phyloP scores from a whole-genome alignment of 2,797 vertebrate species.

The Telmatherina bonti region DNA sequence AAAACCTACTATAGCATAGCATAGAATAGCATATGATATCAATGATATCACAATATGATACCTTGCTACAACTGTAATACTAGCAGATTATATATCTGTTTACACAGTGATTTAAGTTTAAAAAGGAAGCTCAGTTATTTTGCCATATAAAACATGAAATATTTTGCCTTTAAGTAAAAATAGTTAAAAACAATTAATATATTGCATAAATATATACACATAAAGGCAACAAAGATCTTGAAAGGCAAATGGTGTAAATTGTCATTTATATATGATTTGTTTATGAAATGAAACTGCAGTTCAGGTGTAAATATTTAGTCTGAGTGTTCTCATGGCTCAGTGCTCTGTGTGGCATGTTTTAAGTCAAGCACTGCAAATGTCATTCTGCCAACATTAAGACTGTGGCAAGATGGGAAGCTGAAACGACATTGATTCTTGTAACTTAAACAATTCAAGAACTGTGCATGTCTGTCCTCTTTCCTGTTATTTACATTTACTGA shows the following conservation, averaged over 20 bases:
- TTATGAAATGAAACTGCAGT: slow-evolving; percentile 8
- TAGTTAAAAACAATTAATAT: no score
- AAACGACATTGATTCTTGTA: slow-evolving; percentile 45
- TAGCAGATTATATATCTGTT: no score
- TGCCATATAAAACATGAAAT: not conserved
- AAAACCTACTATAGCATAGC: no score
- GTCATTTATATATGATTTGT: not conserved
- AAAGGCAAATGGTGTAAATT: not conserved
- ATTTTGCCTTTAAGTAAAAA: not conserved
- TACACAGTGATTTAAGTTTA: no score
- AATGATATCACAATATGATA: no score
- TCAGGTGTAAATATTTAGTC: slow-evolving; percentile 47
- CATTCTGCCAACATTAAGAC: slow-evolving; percentile 15
- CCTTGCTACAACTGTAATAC: no score
- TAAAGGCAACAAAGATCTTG: not conserved
- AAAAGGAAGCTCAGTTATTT: no score
- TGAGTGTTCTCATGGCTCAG: slow-evolving; percentile 27
- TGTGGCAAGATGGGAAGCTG: slow-evolving; percentile 24
- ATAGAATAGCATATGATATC: no score
- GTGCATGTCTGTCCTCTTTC: not conserved
- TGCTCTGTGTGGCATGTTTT: slow-evolving; percentile 1
- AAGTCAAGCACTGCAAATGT: slow-evolving; percentile 13
- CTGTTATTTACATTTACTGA: slow-evolving; percentile 15
- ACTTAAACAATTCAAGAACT: slow-evolving; percentile 35
- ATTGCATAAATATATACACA: not conserved